Base-by-base conservation (phyloP, 2,888 invertebrate species). In the Leucophenga maculata region DNA sequence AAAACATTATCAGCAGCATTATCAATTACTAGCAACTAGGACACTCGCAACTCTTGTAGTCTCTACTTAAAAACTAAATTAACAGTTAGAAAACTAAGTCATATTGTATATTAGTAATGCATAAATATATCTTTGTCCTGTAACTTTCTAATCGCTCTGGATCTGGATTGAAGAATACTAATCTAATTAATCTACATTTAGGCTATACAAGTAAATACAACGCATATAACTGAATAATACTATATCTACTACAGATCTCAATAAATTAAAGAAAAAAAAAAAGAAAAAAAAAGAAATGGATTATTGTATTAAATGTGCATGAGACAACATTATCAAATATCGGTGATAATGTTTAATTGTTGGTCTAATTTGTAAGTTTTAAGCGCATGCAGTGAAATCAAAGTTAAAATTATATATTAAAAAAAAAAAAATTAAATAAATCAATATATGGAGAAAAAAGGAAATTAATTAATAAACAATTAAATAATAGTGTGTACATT, bases 121-220 rank as follows among this genome's bases (percentile, higher is more conserved):
- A 1, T 11, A 39, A 3, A 39, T 11, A 39, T 39, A 39, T 83
- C 83, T 80, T 82, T 77, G 84, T 82, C 82, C 82, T 83, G 13
- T n/a, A 16, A 50, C 84, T 83, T 83, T 80, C 80, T 82, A 83
- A 84, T 80, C 75, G 84, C 79, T 82, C 81, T 70, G 76, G 75
- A 6, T n/a, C 6, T n/a, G n/a, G n/a, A 48, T 48, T 48, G 11
- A 48, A 48, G n/a, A 50, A 50, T 50, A 50, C 50, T 50, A 50
- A 50, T 8, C 16, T 50, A 50, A n/a, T n/a, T 39, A 39, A 39
- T 39, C 26, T 26, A 26, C 26, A 26, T 26, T 26, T 26, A 26
- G 26, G 26, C 26, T 26, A 26, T 26, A 26, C 26, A 26, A 26
- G 26, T 26, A 26, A 26, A 26, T 26, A 26, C 26, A 26, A 26